Base-by-base conservation (phyloP, 2,888 invertebrate species). In the Trichacis sp. region DNA sequence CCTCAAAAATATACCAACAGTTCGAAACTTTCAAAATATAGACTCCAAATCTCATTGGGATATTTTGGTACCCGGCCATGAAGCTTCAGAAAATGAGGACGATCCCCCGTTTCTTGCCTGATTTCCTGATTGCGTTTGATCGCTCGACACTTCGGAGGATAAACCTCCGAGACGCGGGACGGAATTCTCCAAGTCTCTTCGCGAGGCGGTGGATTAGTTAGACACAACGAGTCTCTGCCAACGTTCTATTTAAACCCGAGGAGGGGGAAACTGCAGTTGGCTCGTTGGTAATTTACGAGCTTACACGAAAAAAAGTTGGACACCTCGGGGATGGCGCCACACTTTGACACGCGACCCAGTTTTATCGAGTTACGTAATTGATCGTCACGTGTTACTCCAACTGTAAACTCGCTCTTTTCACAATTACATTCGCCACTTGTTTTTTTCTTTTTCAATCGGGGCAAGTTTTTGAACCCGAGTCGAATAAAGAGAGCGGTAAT, bases 301-400 rank as follows among this genome's bases (percentile, higher is more conserved):
- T 77, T 77, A 74, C 74, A 73, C 73, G 70, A 75, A 77, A 79
- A 70, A 24, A 76, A 74, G 75, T 80, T 80, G 76, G 77, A 80
- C 80, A 80, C 78, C 77, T 79, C 75, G 74, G 77, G 75, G 76
- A 79, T 78, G 75, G 77, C 76, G 76, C 76, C 73, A 79, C 78
- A 76, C 77, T 82, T 82, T 82, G 81, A 83, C 82, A 79, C 77
- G 77, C 76, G 82, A 82, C 83, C 82, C 74, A 83, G 72, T 83
- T 83, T 80, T 76, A 78, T 77, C 77, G 72, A 73, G 77, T 80
- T 79, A 78, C 76, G 77, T 78, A 81, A 81, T 80, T 80, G 77
- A 81, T 80, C 76, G 76, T 69, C 72, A 70, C 72, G 73, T 71
- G 73, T 70, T 71, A 69, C 68, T 66, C 46, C 61, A 54, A 56